These are phyloP conservation scores for Atta colombica DNA, from an alignment of 1,140 invertebrate genomes.

Conservation along the genomic window DNA sequence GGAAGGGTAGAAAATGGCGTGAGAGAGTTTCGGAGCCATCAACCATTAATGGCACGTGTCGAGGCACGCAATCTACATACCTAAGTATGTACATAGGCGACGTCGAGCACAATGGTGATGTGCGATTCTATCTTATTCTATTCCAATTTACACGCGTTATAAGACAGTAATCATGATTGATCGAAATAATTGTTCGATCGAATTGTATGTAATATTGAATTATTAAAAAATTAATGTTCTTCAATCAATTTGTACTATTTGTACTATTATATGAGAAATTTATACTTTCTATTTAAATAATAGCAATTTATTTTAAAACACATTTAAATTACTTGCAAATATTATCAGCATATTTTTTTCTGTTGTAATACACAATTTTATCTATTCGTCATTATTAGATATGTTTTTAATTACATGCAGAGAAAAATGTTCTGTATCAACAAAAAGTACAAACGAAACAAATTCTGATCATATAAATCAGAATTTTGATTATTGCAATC, in stretches of 20 bases:
- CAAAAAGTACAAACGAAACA: too few relatives aligned
- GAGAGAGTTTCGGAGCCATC: slow-evolving; percentile 63
- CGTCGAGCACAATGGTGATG: slow-evolving; percentile 61
- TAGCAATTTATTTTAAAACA: neutral
- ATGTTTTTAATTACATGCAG: neutral
- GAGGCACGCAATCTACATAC: slow-evolving; percentile 77
- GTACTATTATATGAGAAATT: too few relatives aligned
- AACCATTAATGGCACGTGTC: slow-evolving; percentile 78
- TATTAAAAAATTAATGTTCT: too few relatives aligned
- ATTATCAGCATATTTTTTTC: neutral
- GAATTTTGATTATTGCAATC: too few relatives aligned
- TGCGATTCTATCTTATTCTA: slow-evolving; percentile 61
- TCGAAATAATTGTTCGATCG: slow-evolving; percentile 55
- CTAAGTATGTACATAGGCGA: slow-evolving; percentile 71
- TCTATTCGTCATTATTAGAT: neutral
- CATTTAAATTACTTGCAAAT: neutral
- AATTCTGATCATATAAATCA: too few relatives aligned
- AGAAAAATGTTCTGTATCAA: too few relatives aligned
- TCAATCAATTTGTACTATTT: too few relatives aligned
- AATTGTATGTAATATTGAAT: neutral
- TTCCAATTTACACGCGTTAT: slow-evolving; percentile 17
- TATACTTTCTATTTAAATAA: neutral
- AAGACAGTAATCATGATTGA: slow-evolving; percentile 14
- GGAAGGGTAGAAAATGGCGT: slow-evolving; percentile 41
- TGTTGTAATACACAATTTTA: neutral